Base-by-base conservation (phyloP, 2,113 vertebrate species). In the Poecilia latipinna region DNA sequence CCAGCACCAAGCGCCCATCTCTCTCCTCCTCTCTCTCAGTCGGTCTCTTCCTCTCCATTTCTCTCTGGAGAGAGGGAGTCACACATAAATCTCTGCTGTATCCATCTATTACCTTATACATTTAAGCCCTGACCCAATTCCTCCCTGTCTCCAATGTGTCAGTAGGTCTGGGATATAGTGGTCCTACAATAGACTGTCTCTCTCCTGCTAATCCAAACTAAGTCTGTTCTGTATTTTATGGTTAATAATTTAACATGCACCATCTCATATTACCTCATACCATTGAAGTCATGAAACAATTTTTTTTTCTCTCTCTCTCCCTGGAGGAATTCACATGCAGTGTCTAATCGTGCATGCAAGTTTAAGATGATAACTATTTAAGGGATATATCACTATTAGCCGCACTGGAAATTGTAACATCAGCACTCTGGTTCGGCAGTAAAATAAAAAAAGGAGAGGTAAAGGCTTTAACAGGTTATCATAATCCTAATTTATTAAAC, bases 41-140 rank as follows among this genome's bases (percentile, higher is more conserved):
- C 68, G 74, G 79, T 88, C 83, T 82, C 80, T 35, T 77, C 68
- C 82, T 74, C 82, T 79, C 85, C 77, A 69, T 76, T 84, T 77
- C 85, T 90, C 88, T 82, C 83, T 51, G 60, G 88, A 89, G 88
- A 87, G 88, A 83, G 69, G 74, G 74, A 85, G 84, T 86, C 70
- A 75, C 90, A 86, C 86, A 90, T 91, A 90, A 90, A 91, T 91
- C 90, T 88, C 81, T 26, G 65, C 85, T 82, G 85, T 89, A 87
- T 86, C 90, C 86, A 91, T 90, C 88, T 84, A 89, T 89, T 90
- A 90, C 90, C 86, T 91, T 85, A 86, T 70, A 83, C 86, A 73
- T 81, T 87, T 54, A 15, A 87, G 83, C 77, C 86, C 80, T 89
- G 88, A 90, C 88, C 90, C 83, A 89, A 89, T 90, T 91, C 81